phyloP scores from a whole-genome alignment of 35 echinoderm and acorn worm genomes.

The Apostichopus californicus region DNA sequence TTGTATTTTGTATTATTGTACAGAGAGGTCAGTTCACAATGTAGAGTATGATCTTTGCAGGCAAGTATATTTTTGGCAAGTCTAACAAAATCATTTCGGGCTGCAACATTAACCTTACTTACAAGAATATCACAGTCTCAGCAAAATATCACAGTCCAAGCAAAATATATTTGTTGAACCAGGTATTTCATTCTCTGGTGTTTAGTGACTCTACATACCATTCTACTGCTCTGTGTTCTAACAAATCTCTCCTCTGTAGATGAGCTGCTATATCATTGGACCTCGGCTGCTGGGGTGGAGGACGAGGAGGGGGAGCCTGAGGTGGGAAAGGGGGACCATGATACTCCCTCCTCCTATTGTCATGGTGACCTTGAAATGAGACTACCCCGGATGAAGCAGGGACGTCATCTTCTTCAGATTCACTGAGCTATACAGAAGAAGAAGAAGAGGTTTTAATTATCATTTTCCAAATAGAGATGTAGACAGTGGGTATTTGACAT shows the following conservation, averaged over 20 bases:
- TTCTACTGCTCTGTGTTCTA: constrained; percentile 78
- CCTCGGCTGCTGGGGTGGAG: not conserved
- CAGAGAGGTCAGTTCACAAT: no score
- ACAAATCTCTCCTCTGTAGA: constrained; percentile 68
- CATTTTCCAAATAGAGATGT: not conserved
- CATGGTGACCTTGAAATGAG: constrained; percentile 64
- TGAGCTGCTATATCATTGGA: constrained; percentile 70
- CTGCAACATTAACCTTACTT: no score
- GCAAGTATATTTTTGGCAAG: no score
- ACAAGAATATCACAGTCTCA: no score
- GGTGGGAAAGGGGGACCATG: constrained; percentile 88
- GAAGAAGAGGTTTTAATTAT: not conserved
- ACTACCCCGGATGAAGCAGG: constrained; percentile 54
- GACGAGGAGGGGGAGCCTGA: constrained; percentile 13
- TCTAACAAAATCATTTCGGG: no score
- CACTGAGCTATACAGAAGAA: not conserved
- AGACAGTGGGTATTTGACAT: not conserved
- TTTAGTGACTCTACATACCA: constrained; percentile 53
- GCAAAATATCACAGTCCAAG: no score
- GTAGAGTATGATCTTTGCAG: no score
- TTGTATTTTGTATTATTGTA: no score
- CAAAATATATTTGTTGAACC: no score
- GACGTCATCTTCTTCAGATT: constrained; percentile 62
- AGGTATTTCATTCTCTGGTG: no score
- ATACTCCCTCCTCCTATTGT: constrained; percentile 50